Base-by-base conservation (phyloP, 2,113 vertebrate species). In the Coturnix japonica region DNA sequence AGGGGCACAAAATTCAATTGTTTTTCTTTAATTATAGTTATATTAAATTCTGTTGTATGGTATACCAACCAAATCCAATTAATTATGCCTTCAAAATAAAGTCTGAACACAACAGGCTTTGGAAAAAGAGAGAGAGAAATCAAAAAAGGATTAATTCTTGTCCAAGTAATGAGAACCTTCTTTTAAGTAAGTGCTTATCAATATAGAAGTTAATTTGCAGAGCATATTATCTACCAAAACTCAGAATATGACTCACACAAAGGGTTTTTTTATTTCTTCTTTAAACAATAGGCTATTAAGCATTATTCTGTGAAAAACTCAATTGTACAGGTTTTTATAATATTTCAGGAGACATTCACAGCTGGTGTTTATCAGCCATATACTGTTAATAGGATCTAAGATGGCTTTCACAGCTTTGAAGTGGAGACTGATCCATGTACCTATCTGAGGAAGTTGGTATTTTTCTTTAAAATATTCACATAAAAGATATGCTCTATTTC, bases 171-270 rank as follows among this genome's bases (percentile, higher is more conserved):
- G 19, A 86, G 41, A 90, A 72, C 7, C 1, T 73, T 80, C 57
- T 53, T 91, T 90, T 89, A 90, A 93, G 33, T 89, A 90, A 93
- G 33, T 61, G 41, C 60, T 82, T 69, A 82, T 92, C 84, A 77
- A 37, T 73, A 79, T 46, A 44, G 77, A 90, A 91, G 22, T 14
- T 84, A 78, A 91, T 93, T 90, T 91, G 21, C 33, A 69, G 35
- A 43, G 28, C 17, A 13, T 76, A 79, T 81, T 94, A 93, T 69
- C 59, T 49, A 76, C 86, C 26, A 81, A 65, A 93, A 89, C 23
- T 63, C 59, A 85, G 49, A 89, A 81, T 65, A 75, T 21, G 11
- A 86, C 57, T 83, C 57, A 54, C 56, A 78, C 4, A 86, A 53
- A 91, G 11, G 9, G 7, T 3, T 1, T 44, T 44, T 18, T 44